Percentiles rank a stretch among this genome's conserved stretches.
phyloP scores from a whole-genome alignment of 2,888 invertebrate genomes.

The Ptilodon capucinus region DNA sequence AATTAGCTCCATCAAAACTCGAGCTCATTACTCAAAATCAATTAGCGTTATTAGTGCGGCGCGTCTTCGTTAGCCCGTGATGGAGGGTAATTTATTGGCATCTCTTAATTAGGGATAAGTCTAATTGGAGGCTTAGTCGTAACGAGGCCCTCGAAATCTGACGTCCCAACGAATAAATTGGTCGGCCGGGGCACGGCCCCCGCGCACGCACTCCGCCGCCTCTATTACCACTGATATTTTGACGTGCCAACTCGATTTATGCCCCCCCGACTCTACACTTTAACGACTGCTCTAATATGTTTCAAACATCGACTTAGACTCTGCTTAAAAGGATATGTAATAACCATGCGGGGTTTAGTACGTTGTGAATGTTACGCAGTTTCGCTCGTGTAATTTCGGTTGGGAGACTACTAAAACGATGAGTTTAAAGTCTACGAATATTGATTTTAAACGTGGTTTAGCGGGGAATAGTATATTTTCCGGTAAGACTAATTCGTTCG shows the following conservation, averaged over 20 bases:
- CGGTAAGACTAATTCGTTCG: conserved; percentile 44
- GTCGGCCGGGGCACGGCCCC: conserved; percentile 60
- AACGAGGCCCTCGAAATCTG: conserved; percentile 83
- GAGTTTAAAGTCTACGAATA: conserved; percentile 43
- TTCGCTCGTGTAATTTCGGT: conserved; percentile 22
- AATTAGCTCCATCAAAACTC: conserved; percentile 80
- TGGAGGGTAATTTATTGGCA: conserved; percentile 84
- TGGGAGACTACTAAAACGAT: conserved; percentile 29
- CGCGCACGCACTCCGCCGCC: conserved; percentile 61
- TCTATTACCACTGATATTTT: conserved; percentile 69
- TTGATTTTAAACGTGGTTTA: conserved; percentile 57
- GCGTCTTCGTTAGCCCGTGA: conserved; percentile 83
- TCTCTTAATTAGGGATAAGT: conserved; percentile 84
- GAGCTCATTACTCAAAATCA: conserved; percentile 83
- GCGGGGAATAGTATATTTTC: conserved; percentile 38
- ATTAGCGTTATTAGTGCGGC: conserved; percentile 82
- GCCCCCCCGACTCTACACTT: conserved; percentile 41
- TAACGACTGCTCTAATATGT: conserved; percentile 59
- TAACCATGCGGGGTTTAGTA: conserved; percentile 43
- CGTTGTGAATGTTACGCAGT: conserved; percentile 40
- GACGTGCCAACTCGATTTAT: conserved; percentile 64
- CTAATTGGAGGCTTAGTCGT: conserved; percentile 84
- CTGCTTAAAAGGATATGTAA: conserved; percentile 42
- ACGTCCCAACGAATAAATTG: conserved; percentile 81
- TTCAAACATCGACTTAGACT: conserved; percentile 44